Evolutionary conservation across 2,113 vertebrate species (phyloP).

Genomic region (Pteropus alecto): DNA sequence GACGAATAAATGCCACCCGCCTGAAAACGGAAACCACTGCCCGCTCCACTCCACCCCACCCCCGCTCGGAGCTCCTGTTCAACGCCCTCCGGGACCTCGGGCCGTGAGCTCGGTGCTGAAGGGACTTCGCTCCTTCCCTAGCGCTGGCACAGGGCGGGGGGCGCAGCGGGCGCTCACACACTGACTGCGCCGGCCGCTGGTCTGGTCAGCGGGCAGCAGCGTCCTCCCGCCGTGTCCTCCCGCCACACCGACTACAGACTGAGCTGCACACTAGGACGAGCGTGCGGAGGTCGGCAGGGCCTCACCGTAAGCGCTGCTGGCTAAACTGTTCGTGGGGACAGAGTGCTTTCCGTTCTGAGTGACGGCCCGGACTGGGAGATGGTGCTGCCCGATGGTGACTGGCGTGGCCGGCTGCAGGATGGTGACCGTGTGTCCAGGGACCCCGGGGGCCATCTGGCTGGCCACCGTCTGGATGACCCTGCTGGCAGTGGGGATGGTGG

Average conservation of each 20-base stretch:
- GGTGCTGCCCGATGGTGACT: slow-evolving; percentile 89
- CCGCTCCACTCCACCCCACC: background rate
- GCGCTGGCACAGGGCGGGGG: background rate
- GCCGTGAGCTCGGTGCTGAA: background rate
- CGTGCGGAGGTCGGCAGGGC: background rate
- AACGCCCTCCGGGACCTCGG: background rate
- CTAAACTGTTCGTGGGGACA: slow-evolving; percentile 85
- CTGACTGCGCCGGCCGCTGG: fast-evolving
- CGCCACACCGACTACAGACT: fast-evolving
- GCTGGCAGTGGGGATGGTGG: slow-evolving; percentile 84
- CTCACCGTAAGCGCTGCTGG: slow-evolving; percentile 89
- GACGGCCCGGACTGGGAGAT: slow-evolving; percentile 90
- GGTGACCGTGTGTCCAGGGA: slow-evolving; percentile 88
- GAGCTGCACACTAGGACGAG: fast-evolving
- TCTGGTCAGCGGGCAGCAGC: fast-evolving
- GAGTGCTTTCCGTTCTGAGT: slow-evolving; percentile 96
- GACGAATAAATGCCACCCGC: background rate
- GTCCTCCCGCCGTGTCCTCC: fast-evolving
- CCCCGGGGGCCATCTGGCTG: slow-evolving; percentile 85
- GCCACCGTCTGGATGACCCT: slow-evolving; percentile 94
- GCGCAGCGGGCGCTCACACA: background rate
- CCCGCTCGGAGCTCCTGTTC: fast-evolving
- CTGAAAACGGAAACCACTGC: fast-evolving
- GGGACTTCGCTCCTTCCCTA: fast-evolving
- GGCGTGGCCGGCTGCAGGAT: slow-evolving; percentile 89